Base-by-base conservation (phyloP, 2,797 vertebrate species). In the Gallinago solitaria region DNA sequence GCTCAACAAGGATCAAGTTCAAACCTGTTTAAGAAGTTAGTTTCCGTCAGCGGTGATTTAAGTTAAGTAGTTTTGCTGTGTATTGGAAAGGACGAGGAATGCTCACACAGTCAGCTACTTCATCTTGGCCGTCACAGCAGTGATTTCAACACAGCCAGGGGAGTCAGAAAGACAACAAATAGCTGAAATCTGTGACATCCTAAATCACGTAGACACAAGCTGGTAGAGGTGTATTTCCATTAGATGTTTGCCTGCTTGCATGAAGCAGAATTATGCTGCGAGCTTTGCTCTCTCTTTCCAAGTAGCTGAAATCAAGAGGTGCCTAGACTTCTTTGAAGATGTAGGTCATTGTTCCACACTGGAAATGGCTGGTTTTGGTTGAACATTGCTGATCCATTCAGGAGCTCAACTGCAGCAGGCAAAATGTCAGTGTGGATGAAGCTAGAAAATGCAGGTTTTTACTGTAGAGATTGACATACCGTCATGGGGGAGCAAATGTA, bases 11-110 rank as follows among this genome's bases (percentile, higher is more conserved):
- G 92, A 96, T 95, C 94, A 60, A 92, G 95, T 96, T 93, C 93
- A 95, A 89, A 93, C 95, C 95, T 93, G 95, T 92, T 96, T 74
- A 80, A 95, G 94, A 92, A 93, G 95, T 96, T 96, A 60, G 92
- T 94, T 97, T 90, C 92, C 68, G 48, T 92, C 93, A 90, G 95
- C 4, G 63, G 70, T 93, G 95, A 96, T 96, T 96, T 96, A 84
- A 95, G 71, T 83, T 94, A 93, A 95, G 96, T 87, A 94, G 93
- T 89, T 96, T 56, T 92, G 83, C 90, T 93, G 89, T 80, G 83
- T 79, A 56, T 83, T 96, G 92, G 95, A 93, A 96, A 89, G 92
- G 91, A 84, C n/a, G 5, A 92, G 88, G 87, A 95, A 67, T 76
- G 95, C 75, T 96, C 89, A 80, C 69, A 32, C 11, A 82, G 93